Evolutionary conservation across 1,140 invertebrate genomes (phyloP).

Genomic region (Eciton burchellii): DNA sequence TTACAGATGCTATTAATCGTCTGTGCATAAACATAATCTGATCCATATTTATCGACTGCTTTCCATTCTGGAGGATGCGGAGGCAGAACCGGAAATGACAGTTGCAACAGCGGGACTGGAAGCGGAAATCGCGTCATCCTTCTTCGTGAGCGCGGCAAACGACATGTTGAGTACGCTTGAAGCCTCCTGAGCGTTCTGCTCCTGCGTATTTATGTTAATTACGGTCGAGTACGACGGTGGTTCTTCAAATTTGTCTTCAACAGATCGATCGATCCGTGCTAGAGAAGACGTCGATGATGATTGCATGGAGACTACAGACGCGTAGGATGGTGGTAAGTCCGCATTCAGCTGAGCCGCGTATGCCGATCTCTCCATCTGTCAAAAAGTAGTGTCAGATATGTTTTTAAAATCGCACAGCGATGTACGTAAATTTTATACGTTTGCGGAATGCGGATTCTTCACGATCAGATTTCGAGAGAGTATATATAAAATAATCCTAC

Average conservation of each 20-base stretch:
- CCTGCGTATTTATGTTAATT: background rate
- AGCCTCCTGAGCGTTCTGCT: background rate
- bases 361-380: background rate
- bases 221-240: constrained; percentile 34
- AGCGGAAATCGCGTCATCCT: background rate
- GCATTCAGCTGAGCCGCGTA: background rate
- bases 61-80: background rate
- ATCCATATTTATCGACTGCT: background rate
- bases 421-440: background rate
- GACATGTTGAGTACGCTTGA: background rate
- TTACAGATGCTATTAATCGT: background rate
- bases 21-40: background rate
- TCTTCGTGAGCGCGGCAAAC: background rate
- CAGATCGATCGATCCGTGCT: background rate
- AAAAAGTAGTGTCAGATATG: background rate
- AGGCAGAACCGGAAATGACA: background rate
- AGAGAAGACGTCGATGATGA: background rate
- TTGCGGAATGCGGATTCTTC: background rate
- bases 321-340: constrained; percentile 39
- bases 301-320: constrained; percentile 13
- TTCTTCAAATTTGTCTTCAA: constrained; percentile 17
- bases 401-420: background rate
- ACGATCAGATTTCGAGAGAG: background rate
- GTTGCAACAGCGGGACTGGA: background rate
- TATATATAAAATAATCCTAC: no score